Evolutionary conservation across 2,888 invertebrate genomes (phyloP), one percentile per base, ranked within the genome.

Genomic region (Zygaena filipendulae): DNA sequence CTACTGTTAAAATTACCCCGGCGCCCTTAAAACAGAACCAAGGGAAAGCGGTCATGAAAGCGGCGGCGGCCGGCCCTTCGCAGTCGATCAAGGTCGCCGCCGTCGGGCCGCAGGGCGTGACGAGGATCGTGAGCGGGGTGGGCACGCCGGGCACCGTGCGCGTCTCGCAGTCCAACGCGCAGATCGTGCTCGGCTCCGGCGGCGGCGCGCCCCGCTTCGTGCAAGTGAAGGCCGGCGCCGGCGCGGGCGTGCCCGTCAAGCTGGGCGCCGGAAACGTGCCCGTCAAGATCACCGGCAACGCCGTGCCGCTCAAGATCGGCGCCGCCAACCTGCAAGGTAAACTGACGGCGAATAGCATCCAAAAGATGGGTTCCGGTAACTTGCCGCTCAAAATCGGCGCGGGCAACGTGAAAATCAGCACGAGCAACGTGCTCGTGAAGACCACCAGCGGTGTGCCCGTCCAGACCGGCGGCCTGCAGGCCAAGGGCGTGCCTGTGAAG

Each of bases 401-500:
- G 1, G 68, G 77, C 11, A 79, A 75, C 36, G 71, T 81, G 3
- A 81, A 81, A 45, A 72, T 81, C 8, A 71, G 74, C 22, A 61
- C 75, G 0, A 66, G 79, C 39, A 79, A 79, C 41, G 72, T 80
- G 10, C 52, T 77, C 2, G 71, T 80, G 3, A 80, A 80, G 41
- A 66, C 74, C 0, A 64, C 74, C 8, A 61, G 71, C 2, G 75
- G 77, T 3, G 43, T 69, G 32, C 66, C 70, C 1, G 56, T 71
- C 14, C 72, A 71, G 32, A 56, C 64, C 9, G 63, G 70, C 16
- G 55, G 59, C 2, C 45, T 71, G 23, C 71, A 69, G 32, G 54
- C 59, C 1, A 51, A 57, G 0, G 71, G 71, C 2, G 49, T 75
- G 34, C 77, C 79, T 1, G 68, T 80, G 1, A 81, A 81, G 38